A percentile compares a stretch with the other conserved stretches of the same genome.
Evolutionary conservation across 2,888 invertebrate genomes (phyloP).

Genomic region (Andricus quercusramuli): DNA sequence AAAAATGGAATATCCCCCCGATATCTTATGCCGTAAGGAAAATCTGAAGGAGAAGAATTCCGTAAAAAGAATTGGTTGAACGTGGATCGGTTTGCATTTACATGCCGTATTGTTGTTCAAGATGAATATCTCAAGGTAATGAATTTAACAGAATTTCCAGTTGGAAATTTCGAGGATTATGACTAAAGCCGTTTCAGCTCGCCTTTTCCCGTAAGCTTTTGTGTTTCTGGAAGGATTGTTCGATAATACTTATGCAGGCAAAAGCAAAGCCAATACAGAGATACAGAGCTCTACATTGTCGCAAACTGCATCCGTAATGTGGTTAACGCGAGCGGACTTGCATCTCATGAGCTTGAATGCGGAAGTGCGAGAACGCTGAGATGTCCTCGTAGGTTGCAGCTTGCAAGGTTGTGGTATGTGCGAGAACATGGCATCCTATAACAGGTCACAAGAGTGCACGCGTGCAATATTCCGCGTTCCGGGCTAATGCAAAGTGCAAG

Average conservation of each 20-base stretch:
- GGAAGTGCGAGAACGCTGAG: slow-evolving; percentile 43
- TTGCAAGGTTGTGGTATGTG: slow-evolving; percentile 33
- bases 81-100: background rate
- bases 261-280: background rate
- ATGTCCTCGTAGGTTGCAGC: slow-evolving; percentile 41
- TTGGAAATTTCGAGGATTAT: background rate
- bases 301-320: slow-evolving; percentile 50
- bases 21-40: too few species aligned
- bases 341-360: slow-evolving; percentile 44
- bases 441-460: slow-evolving; percentile 33
- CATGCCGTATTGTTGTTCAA: background rate
- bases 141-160: slow-evolving; percentile 10
- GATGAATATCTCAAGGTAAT: background rate
- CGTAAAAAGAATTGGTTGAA: background rate
- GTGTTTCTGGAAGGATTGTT: slow-evolving; percentile 10
- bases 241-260: slow-evolving; percentile 15
- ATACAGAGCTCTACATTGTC: slow-evolving; percentile 29
- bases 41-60: background rate
- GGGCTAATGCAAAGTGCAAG: slow-evolving; percentile 56
- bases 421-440: slow-evolving; percentile 22
- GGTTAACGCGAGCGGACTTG: slow-evolving; percentile 44
- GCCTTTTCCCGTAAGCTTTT: slow-evolving; percentile 1
- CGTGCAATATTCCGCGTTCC: slow-evolving; percentile 51
- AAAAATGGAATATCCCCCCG: too few species aligned
- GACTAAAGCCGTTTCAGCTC: slow-evolving; percentile 1